These are phyloP conservation scores for Hirtodrosophila alboralis DNA, from an alignment of 2,888 invertebrate species.

Conservation along the genomic window DNA sequence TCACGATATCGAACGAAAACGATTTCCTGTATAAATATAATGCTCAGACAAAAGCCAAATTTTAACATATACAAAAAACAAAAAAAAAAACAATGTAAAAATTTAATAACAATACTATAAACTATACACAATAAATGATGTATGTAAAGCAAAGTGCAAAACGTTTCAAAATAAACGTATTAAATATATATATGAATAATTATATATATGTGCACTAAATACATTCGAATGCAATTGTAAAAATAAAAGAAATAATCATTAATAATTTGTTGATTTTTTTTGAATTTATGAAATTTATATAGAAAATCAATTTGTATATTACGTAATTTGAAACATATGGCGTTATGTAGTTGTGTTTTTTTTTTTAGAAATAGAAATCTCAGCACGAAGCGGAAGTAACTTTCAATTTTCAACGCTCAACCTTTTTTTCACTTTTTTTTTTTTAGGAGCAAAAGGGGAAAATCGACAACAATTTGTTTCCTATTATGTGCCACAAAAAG, in stretches of 20 bases:
- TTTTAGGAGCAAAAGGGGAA: conserved; percentile 26
- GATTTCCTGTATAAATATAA: conserved; percentile 62
- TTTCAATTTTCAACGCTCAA: conserved; percentile 45
- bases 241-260: conserved; percentile 23
- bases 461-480: conserved; percentile 41
- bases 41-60: conserved; percentile 70
- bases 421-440: conserved; percentile 25
- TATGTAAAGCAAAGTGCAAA: conserved; percentile 42
- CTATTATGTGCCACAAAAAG: conserved; percentile 33
- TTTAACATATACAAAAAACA: conserved; percentile 61
- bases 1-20: conserved; percentile 46
- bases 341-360: background rate
- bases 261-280: background rate
- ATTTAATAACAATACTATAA: conserved; percentile 34
- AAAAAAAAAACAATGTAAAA: too few species aligned
- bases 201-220: conserved; percentile 44
- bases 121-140: conserved; percentile 21
- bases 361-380: conserved; percentile 21
- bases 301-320: background rate
- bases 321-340: conserved; percentile 34
- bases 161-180: conserved; percentile 31
- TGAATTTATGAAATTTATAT: background rate
- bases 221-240: conserved; percentile 53
- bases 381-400: conserved; percentile 51
- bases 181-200: conserved; percentile 29